phyloP scores from a whole-genome alignment of 2,888 invertebrate species.

The Napeogenes sylphis region DNA sequence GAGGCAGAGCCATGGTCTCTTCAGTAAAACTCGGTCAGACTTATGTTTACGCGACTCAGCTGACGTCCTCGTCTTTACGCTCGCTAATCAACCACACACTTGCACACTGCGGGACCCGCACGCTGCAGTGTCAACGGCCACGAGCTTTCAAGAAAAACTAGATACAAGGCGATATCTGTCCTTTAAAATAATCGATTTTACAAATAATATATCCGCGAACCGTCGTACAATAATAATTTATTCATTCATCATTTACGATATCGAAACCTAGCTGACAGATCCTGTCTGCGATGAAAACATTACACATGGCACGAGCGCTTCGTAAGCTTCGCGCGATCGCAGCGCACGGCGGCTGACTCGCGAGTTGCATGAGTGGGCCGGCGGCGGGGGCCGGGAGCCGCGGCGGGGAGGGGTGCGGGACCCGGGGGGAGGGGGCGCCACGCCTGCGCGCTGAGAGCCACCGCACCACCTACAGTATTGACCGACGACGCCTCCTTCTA shows the following conservation, averaged over 20 bases:
- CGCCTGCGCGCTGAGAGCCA: conserved; percentile 69
- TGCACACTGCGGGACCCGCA: conserved; percentile 75
- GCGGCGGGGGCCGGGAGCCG: conserved; percentile 43
- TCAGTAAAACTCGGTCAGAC: conserved; percentile 46
- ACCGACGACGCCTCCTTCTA: conserved; percentile 77
- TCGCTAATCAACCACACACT: conserved; percentile 75
- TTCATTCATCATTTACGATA: conserved; percentile 55
- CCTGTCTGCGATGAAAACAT: conserved; percentile 71
- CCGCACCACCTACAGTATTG: conserved; percentile 76
- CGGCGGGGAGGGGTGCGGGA: conserved; percentile 36
- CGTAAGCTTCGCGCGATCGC: conserved; percentile 64
- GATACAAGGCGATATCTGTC: conserved; percentile 67
- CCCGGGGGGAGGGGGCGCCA: conserved; percentile 33
- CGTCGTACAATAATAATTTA: conserved; percentile 36
- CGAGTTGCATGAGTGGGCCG: conserved; percentile 72
- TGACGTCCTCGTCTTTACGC: conserved; percentile 62
- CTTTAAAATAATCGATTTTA: conserved; percentile 34
- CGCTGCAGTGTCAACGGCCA: conserved; percentile 76
- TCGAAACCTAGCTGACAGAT: conserved; percentile 53
- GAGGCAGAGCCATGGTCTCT: conserved; percentile 56
- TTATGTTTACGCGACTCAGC: conserved; percentile 75
- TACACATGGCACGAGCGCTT: conserved; percentile 66
- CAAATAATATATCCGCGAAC: conserved; percentile 8
- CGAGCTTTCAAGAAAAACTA: conserved; percentile 69
- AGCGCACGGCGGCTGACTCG: conserved; percentile 72